Evolutionary conservation across 2,797 vertebrate species (phyloP).

Genomic region (Chaetophractus vellerosus): DNA sequence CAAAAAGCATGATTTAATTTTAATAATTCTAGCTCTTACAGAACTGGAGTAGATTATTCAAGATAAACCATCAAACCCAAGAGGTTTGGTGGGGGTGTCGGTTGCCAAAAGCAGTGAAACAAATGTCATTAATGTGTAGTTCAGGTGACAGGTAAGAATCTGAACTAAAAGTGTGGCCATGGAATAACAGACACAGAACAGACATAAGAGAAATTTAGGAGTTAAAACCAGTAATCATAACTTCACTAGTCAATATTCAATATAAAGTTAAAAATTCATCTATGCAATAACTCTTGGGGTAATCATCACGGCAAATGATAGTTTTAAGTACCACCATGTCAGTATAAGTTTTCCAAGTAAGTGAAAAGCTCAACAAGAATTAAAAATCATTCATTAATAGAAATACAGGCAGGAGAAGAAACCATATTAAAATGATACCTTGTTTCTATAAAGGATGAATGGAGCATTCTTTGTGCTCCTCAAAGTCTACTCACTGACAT

Average conservation of each 20-base stretch:
- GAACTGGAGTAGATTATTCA: neutral
- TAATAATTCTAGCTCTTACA: neutral
- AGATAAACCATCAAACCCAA: neutral
- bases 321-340: neutral
- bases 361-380: neutral
- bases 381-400: neutral
- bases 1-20: neutral
- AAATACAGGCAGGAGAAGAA: neutral
- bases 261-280: neutral
- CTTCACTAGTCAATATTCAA: neutral
- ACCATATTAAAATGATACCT: neutral
- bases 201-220: neutral
- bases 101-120: neutral
- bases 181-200: neutral
- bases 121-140: neutral
- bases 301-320: neutral
- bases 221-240: neutral
- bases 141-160: neutral
- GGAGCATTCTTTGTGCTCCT: neutral
- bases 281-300: neutral
- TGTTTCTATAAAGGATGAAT: neutral
- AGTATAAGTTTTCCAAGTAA: conserved; percentile 11
- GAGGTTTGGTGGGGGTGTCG: neutral
- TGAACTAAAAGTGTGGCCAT: neutral
- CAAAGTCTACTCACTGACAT: neutral